Evolutionary conservation across 2,797 vertebrate species (phyloP), one percentile per base, ranked within the genome.

Genomic region (Melanotaenia maccullochi): DNA sequence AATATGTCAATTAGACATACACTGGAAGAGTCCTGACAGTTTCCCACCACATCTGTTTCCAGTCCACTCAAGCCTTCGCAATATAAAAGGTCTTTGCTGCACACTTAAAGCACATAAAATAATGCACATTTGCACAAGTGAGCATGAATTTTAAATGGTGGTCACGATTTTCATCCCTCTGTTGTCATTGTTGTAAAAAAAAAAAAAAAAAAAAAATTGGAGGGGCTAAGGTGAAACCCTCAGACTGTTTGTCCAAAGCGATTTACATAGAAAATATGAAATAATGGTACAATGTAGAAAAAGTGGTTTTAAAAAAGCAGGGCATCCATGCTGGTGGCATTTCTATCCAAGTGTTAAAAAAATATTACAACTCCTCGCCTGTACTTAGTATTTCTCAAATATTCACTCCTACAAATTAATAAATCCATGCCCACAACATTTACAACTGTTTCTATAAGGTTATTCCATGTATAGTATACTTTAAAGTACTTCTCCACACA

Each of bases 11-110:
- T 22, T 33, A 67, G 64, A 86, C 62, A 85, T 16, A 79, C 76
- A 88, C 32, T 71, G 86, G 85, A 78, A 81, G 75, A 90, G 76
- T 75, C 76, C 78, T 78, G 68, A 78, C 49, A 81, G 60, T 76
- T 72, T 68, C 78, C 73, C 79, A 89, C 78, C 82, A 86, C 79
- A 79, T 84, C 74, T 57, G 83, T 88, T 83, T 79, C 78, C 73
- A 79, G 57, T 73, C 71, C 32, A 61, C 38, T 35, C 65, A 64
- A 44, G n/a, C 71, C 59, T 65, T 61, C 13, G 9, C 47, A 68
- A 72, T 68, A 64, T 70, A 30, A 3, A 71, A 67, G 28, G 25
- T 36, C 44, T 71, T 44, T 38, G 28, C 28, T 9, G 9, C 64
- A 13, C 22, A 70, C 7, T 64, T 18, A 9, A 58, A 44, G 68